These are phyloP conservation scores for Amblyjoppa proteus DNA, from an alignment of 2,888 invertebrate species.

Conservation along the genomic window DNA sequence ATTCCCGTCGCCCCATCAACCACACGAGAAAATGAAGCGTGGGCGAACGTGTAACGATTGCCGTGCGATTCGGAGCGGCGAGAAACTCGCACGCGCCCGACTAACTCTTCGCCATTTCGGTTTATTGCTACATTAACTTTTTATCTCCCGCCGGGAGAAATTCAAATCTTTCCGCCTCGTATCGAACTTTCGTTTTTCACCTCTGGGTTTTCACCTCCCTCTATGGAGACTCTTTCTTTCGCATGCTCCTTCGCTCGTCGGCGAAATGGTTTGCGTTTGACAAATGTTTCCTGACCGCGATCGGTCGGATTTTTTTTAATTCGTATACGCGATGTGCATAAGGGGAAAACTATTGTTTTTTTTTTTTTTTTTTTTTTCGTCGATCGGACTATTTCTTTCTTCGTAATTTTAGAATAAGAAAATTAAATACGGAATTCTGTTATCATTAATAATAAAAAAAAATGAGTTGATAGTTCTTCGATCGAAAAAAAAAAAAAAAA, in stretches of 20 bases:
- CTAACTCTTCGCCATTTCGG: neutral
- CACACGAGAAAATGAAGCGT: neutral
- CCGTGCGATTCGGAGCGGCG: slow-evolving; percentile 9
- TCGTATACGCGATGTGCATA: neutral
- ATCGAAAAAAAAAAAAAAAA: no score
- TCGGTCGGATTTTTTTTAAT: neutral
- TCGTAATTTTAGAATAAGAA: no score
- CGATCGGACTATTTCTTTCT: neutral
- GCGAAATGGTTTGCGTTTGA: neutral
- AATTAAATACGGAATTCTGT: no score
- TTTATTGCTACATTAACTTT: neutral
- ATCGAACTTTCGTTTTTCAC: no score
- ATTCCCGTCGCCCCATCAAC: slow-evolving; percentile 1
- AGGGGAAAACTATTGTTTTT: neutral
- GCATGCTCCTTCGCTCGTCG: neutral
- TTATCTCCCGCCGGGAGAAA: no score
- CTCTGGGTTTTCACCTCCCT: no score
- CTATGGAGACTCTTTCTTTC: no score
- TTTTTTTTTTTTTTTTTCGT: neutral
- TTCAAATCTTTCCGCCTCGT: no score
- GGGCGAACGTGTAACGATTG: slow-evolving; percentile 14
- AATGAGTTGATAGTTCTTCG: no score
- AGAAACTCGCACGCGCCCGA: neutral
- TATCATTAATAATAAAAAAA: no score
- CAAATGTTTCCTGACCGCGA: neutral